Base-by-base conservation (phyloP, 2,888 invertebrate species). In the Tenthredo amoena region DNA sequence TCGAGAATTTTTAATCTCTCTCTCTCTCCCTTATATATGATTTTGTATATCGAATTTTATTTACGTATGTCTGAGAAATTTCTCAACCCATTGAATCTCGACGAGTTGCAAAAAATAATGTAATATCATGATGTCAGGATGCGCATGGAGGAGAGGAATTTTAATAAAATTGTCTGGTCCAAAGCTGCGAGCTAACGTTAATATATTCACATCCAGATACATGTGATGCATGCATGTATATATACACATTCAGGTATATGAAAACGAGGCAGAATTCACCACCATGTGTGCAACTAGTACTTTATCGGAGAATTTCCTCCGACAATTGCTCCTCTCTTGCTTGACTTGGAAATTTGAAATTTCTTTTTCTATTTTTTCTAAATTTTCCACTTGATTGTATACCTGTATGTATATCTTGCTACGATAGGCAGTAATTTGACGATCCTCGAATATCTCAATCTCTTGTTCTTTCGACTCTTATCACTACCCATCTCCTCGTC, bases 151-250 rank as follows among this genome's bases (percentile, higher is more conserved):
- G 21, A 26, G 21, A 37, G 81, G 62, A 81, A 81, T 81, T 81
- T 81, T 62, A 81, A 62, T 62, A 81, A 81, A 81, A 81, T 15
- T 62, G 81, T 81, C 62, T 21, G 40, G 40, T 6, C 34, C 10
- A 34, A 81, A 40, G 18, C 62, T 62, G 81, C 6, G 15, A 40
- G 79, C 62, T 62, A 62, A n/a, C 21, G 62, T 58, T 81, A 40
- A 81, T n/a, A 62, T 81, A 62, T 81, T n/a, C 40, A 21, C 55
- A 40, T 62, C 15, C 12, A 31, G 21, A 50, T 34, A 31, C 50
- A 18, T 31, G 4, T 26, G 50, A 5, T 55, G 4, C 15, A 47
- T 50, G 7, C 34, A 55, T 34, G 43, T 43, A 43, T 74, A 12
- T 7, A 40, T 26, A 40, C 21, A 40, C 72, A 37, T n/a, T 37